phyloP scores from a whole-genome alignment of 2,797 vertebrate species.

The Hybognathus amarus region DNA sequence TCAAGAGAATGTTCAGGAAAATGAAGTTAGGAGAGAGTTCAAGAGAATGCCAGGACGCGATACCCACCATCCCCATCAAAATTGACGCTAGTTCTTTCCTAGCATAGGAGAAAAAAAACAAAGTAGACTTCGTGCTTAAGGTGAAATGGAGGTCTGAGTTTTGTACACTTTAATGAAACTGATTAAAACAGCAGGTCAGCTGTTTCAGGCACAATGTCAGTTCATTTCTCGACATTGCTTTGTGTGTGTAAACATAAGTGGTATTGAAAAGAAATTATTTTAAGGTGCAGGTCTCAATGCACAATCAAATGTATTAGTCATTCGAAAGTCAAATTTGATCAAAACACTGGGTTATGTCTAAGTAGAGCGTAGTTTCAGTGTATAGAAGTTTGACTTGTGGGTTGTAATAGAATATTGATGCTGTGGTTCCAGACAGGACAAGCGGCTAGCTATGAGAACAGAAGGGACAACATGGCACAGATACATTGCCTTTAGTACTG shows the following conservation, averaged over 20 bases:
- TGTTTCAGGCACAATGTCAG: conserved; percentile 42
- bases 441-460: conserved; percentile 6
- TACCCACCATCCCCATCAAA: too few species aligned
- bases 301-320: neutral
- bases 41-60: too few species aligned
- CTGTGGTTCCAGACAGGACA: conserved; percentile 11
- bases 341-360: neutral
- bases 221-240: neutral
- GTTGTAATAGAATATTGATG: conserved; percentile 10
- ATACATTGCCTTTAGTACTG: neutral
- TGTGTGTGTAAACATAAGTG: neutral
- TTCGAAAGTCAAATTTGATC: neutral
- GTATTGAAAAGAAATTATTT: neutral
- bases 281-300: conserved; percentile 34
- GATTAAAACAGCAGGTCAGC: conserved; percentile 52
- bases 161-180: conserved; percentile 58
- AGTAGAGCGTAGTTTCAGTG: neutral
- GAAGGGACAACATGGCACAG: neutral
- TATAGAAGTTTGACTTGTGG: neutral
- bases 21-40: too few species aligned
- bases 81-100: neutral
- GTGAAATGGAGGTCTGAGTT: neutral
- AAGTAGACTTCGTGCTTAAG: neutral
- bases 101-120: neutral
- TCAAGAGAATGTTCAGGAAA: too few species aligned